Percentiles rank a stretch among this genome's conserved stretches.
Evolutionary conservation across 2,113 vertebrate species (phyloP).

Genomic region (Centropus bengalensis): DNA sequence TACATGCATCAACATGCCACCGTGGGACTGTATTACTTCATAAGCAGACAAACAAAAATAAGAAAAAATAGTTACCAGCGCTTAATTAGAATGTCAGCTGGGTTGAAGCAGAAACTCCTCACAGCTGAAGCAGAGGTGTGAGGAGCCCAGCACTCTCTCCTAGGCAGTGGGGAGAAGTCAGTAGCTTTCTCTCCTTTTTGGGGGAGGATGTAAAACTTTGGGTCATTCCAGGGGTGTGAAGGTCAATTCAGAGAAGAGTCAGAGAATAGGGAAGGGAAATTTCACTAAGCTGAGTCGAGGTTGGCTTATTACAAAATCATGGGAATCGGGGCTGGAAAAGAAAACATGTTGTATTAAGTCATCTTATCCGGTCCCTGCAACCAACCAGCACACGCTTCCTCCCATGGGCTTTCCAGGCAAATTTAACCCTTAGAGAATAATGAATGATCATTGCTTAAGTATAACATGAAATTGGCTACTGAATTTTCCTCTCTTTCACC

Average conservation of each 20-base stretch:
- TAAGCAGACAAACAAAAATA: background rate
- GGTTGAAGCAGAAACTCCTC: background rate
- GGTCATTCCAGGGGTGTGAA: background rate
- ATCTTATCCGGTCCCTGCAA: constrained; percentile 27
- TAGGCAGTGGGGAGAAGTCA: background rate
- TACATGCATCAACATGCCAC: constrained; percentile 40
- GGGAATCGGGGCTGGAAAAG: constrained; percentile 27
- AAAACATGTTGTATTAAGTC: constrained; percentile 32
- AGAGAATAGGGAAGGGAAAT: background rate
- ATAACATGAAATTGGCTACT: background rate
- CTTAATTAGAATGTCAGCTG: background rate
- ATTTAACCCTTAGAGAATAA: constrained; percentile 28
- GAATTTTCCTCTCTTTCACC: background rate
- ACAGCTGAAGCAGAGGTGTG: background rate
- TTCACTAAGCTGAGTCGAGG: background rate
- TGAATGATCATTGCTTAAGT: background rate
- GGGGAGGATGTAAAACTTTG: background rate
- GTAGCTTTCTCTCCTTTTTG: background rate
- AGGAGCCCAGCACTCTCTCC: background rate
- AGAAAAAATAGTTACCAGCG: background rate
- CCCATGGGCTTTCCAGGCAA: constrained; percentile 7
- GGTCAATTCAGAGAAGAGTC: background rate
- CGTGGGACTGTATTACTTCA: constrained; percentile 33
- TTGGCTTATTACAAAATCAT: constrained; percentile 32
- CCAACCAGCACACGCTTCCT: background rate